Evolutionary conservation across 2,888 invertebrate species (phyloP).

Genomic region (Erebia aethiops): DNA sequence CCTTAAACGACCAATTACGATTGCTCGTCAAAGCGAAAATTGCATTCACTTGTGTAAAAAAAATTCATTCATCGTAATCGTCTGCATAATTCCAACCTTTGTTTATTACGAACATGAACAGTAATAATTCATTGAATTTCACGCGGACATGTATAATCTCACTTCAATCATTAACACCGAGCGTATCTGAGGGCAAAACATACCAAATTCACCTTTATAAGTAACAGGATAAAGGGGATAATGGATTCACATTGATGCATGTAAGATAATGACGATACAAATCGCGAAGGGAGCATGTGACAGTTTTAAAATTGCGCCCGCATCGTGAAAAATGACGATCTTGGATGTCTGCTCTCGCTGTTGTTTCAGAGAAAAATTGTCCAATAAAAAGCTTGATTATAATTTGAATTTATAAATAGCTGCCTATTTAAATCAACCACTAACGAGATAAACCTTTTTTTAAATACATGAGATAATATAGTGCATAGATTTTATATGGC

Average conservation of each 20-base stretch:
- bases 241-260: slow-evolving; percentile 28
- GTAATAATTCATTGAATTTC: slow-evolving; percentile 44
- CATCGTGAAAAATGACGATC: slow-evolving; percentile 55
- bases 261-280: slow-evolving; percentile 50
- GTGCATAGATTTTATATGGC: too few relatives aligned
- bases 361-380: slow-evolving; percentile 35
- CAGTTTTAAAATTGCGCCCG: slow-evolving; percentile 58
- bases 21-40: slow-evolving; percentile 24
- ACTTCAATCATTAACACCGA: slow-evolving; percentile 37
- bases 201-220: slow-evolving; percentile 33
- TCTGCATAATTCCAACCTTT: slow-evolving; percentile 38
- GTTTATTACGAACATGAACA: slow-evolving; percentile 37
- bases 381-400: slow-evolving; percentile 34
- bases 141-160: slow-evolving; percentile 37
- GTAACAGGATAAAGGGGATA: slow-evolving; percentile 32
- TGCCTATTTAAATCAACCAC: slow-evolving; percentile 3
- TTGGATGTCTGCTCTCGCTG: slow-evolving; percentile 32
- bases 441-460: neutral
- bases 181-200: slow-evolving; percentile 16
- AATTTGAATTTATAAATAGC: slow-evolving; percentile 24
- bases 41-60: slow-evolving; percentile 11
- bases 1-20: slow-evolving; percentile 20
- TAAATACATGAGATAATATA: neutral
- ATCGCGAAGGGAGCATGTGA: slow-evolving; percentile 55
- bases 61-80: slow-evolving; percentile 32